These are phyloP conservation scores for Leptopilina myrica DNA, from an alignment of 2,888 invertebrate genomes.

Conservation along the genomic window DNA sequence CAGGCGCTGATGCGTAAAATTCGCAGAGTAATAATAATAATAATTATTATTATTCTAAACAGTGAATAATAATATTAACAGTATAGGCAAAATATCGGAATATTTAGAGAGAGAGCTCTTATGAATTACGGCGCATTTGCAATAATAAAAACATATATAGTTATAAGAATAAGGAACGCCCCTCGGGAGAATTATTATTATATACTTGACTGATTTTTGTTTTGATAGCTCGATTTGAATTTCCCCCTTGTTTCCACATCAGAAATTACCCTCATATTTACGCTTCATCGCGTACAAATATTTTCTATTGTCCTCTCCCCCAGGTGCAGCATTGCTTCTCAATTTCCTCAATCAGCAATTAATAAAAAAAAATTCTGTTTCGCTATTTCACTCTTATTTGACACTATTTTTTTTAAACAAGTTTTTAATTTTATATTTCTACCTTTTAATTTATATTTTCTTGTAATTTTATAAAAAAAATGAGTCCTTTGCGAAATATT, in stretches of 20 bases:
- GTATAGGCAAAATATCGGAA: too few species aligned
- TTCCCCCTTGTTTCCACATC: neutral
- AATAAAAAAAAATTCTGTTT: neutral
- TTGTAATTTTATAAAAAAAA: too few species aligned
- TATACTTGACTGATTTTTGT: slow-evolving; percentile 15
- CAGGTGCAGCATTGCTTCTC: neutral
- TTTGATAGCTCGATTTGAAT: neutral
- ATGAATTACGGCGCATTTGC: neutral
- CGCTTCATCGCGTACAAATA: slow-evolving; percentile 10
- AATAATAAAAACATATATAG: neutral
- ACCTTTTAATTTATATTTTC: too few species aligned
- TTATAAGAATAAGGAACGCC: neutral
- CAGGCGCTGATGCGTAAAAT: too few species aligned
- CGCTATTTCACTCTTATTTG: too few species aligned
- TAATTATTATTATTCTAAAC: neutral
- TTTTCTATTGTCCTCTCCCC: neutral
- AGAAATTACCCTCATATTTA: neutral
- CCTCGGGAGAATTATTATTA: neutral
- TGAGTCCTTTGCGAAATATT: too few species aligned
- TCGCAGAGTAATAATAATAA: neutral
- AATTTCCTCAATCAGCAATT: neutral
- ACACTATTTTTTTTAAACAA: too few species aligned
- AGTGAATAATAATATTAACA: too few species aligned
- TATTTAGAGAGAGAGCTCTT: too few species aligned
- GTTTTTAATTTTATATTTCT: too few species aligned